Evolutionary conservation across 2,888 invertebrate species (phyloP).

Genomic region (Nipponacmea schrenckii): DNA sequence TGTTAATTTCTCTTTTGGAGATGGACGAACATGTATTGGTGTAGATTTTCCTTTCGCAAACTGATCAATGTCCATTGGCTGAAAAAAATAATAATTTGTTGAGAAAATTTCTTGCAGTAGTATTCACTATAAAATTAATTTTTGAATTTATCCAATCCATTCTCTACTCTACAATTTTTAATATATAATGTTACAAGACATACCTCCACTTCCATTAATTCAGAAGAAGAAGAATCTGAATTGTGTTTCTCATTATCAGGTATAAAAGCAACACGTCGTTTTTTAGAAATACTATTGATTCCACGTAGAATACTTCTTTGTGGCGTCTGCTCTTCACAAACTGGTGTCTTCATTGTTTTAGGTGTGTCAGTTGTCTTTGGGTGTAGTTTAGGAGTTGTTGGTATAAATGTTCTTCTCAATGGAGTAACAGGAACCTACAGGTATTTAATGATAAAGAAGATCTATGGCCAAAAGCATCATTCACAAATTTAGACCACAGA

Average conservation of each 20-base stretch:
- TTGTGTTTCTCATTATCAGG: constrained; percentile 33
- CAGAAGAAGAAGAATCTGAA: constrained; percentile 48
- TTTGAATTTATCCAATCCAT: too few relatives aligned
- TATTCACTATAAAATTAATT: too few relatives aligned
- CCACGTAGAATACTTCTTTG: constrained; percentile 51
- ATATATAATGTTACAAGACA: neutral
- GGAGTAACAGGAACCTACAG: neutral
- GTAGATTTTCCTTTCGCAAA: constrained; percentile 24
- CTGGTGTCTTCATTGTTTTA: constrained; percentile 17
- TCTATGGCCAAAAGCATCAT: neutral
- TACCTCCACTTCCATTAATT: constrained; percentile 58
- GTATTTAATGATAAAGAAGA: neutral
- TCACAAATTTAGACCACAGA: too few relatives aligned
- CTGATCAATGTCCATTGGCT: constrained; percentile 2
- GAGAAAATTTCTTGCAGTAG: too few relatives aligned
- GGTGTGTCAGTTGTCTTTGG: constrained; percentile 2
- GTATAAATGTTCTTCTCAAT: neutral
- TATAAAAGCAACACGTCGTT: constrained; percentile 54
- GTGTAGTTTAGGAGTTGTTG: neutral
- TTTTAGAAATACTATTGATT: constrained; percentile 45
- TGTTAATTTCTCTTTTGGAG: constrained; percentile 38
- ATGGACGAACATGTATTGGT: constrained; percentile 41
- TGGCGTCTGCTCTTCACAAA: constrained; percentile 36
- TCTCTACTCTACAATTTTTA: too few relatives aligned
- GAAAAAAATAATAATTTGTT: neutral